Evolutionary conservation across 30 jellyfish, hydroid and myxozoan genomes (phyloP).

Genomic region (Chrysaora quinquecirrha): DNA sequence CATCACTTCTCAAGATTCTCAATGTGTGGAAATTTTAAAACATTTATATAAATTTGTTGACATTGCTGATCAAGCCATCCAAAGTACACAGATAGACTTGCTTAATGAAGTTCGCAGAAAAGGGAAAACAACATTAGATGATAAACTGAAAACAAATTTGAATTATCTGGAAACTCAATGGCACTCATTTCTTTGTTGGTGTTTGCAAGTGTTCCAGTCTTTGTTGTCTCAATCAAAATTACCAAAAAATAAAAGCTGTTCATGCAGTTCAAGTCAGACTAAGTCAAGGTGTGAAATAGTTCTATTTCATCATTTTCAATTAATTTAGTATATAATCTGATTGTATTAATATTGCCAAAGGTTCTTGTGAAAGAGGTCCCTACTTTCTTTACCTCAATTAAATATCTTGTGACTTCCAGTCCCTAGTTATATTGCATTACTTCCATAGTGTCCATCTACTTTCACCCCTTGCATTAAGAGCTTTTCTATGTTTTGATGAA

Average conservation of each 20-base stretch:
- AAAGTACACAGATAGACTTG: background rate
- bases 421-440: no score
- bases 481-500: no score
- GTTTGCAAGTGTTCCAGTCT: conserved; percentile 28
- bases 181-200: conserved; percentile 62
- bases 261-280: conserved; percentile 37
- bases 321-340: no score
- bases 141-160: conserved; percentile 6
- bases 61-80: conserved; percentile 11
- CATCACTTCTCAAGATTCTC: conserved; percentile 16
- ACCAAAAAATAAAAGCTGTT: conserved; percentile 18
- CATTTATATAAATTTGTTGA: background rate
- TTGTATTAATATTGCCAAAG: no score
- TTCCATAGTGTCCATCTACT: no score
- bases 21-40: conserved; percentile 39
- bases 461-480: no score
- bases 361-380: no score
- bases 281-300: no score
- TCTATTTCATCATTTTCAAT: no score
- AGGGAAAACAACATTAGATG: background rate
- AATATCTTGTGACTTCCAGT: no score
- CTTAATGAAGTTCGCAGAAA: background rate
- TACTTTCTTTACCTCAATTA: no score
- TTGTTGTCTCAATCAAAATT: conserved; percentile 8
- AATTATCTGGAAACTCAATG: conserved; percentile 14